A percentile compares a stretch with the other conserved stretches of the same genome.
Evolutionary conservation across 2,888 invertebrate species (phyloP).

Genomic region (Cataglyphis livida): DNA sequence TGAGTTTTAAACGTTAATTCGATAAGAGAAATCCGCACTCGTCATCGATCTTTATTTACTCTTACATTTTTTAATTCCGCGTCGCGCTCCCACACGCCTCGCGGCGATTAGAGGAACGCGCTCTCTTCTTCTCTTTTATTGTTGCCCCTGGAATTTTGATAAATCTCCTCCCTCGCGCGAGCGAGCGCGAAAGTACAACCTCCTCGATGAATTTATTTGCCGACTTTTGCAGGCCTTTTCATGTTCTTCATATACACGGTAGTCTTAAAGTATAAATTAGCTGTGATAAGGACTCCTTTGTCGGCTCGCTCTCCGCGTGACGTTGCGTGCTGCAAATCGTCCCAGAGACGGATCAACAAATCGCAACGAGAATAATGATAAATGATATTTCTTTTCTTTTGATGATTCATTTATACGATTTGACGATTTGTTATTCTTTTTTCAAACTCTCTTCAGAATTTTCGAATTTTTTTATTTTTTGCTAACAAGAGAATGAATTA

Average conservation of each 20-base stretch:
- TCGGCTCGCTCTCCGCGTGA: slow-evolving; percentile 59
- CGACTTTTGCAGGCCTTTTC: slow-evolving; percentile 55
- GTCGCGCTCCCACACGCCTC: slow-evolving; percentile 23
- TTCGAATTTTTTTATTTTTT: not conserved
- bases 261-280: slow-evolving; percentile 74
- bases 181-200: slow-evolving; percentile 16
- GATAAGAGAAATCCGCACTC: slow-evolving; percentile 24
- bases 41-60: slow-evolving; percentile 19
- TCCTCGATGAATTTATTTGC: slow-evolving; percentile 57
- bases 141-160: slow-evolving; percentile 55
- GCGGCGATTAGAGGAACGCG: slow-evolving; percentile 35
- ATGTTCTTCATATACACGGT: slow-evolving; percentile 53
- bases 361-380: not conserved
- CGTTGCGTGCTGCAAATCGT: slow-evolving; percentile 66
- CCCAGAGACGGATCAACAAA: slow-evolving; percentile 26
- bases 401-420: slow-evolving; percentile 32
- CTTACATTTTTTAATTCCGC: slow-evolving; percentile 36
- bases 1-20: slow-evolving; percentile 39
- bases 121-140: slow-evolving; percentile 28
- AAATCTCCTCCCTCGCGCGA: slow-evolving; percentile 42
- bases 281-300: slow-evolving; percentile 72
- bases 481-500: not conserved
- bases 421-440: too few species aligned
- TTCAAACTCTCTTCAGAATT: not conserved
- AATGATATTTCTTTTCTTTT: slow-evolving; percentile 31